Evolutionary conservation across 2,113 vertebrate species (phyloP).

Genomic region (Heterochromis multidens): DNA sequence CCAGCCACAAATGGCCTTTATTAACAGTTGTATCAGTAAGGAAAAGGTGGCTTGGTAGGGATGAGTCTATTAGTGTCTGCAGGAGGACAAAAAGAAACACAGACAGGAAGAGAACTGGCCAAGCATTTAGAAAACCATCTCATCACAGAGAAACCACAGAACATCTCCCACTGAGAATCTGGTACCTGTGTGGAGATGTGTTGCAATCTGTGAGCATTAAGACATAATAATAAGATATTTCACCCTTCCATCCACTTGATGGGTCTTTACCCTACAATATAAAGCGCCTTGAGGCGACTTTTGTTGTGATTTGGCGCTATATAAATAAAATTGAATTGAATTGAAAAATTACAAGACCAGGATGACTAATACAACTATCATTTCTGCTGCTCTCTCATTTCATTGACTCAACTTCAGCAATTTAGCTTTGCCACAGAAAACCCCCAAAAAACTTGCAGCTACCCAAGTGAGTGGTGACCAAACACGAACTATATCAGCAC

Average conservation of each 20-base stretch:
- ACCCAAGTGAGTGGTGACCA: neutral
- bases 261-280: too few relatives aligned
- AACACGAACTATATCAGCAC: neutral
- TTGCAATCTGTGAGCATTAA: neutral
- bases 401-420: neutral
- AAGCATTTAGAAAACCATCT: neutral
- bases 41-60: neutral
- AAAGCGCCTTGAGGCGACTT: too few relatives aligned
- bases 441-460: neutral
- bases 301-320: too few relatives aligned
- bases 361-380: slow-evolving; percentile 1
- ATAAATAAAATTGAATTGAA: too few relatives aligned
- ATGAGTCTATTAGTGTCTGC: neutral
- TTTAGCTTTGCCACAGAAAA: neutral
- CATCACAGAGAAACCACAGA: neutral
- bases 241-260: neutral
- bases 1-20: neutral
- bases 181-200: neutral
- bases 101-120: neutral
- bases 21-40: neutral
- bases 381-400: neutral
- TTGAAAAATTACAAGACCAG: too few relatives aligned
- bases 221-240: neutral
- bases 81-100: neutral
- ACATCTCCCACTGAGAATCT: neutral